phyloP scores from a whole-genome alignment of 2,797 vertebrate genomes.

The Kryptolebias ocellatus region DNA sequence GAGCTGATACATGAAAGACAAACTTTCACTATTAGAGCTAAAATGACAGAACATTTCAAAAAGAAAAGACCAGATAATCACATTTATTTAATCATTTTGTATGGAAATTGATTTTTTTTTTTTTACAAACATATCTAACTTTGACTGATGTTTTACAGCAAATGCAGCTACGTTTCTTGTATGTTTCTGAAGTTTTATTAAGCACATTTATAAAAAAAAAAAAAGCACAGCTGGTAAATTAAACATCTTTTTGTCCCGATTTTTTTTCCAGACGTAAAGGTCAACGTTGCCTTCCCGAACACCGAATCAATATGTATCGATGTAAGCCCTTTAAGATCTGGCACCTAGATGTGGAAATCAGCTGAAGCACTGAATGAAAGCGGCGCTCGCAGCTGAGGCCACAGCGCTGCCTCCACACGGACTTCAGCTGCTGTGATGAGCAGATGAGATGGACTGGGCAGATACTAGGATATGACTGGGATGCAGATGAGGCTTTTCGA shows the following conservation, averaged over 20 bases:
- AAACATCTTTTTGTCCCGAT: background rate
- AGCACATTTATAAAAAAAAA: background rate
- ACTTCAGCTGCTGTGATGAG: constrained; percentile 62
- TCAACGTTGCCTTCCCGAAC: constrained; percentile 1
- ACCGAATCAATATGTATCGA: constrained; percentile 20
- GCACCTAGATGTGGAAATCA: constrained; percentile 39
- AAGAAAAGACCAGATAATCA: constrained; percentile 12
- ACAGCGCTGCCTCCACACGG: constrained; percentile 55
- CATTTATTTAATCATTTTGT: background rate
- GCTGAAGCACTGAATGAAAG: constrained; percentile 54
- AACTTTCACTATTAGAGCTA: background rate
- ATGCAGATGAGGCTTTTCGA: constrained; percentile 73
- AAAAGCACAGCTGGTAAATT: background rate
- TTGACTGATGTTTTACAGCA: background rate
- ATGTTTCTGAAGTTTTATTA: background rate
- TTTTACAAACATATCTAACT: background rate
- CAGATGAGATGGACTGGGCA: constrained; percentile 74
- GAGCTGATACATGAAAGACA: constrained; percentile 11
- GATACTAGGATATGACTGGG: constrained; percentile 74
- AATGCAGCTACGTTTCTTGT: background rate
- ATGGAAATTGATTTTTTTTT: too few species aligned
- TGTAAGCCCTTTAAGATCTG: constrained; percentile 6
- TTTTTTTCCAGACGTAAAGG: background rate
- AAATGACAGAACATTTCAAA: too few species aligned
- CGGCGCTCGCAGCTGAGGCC: constrained; percentile 72